Percentiles rank a stretch among this genome's conserved stretches.
Evolutionary conservation across 2,797 vertebrate genomes (phyloP).

Genomic region (Eptatretus atami): DNA sequence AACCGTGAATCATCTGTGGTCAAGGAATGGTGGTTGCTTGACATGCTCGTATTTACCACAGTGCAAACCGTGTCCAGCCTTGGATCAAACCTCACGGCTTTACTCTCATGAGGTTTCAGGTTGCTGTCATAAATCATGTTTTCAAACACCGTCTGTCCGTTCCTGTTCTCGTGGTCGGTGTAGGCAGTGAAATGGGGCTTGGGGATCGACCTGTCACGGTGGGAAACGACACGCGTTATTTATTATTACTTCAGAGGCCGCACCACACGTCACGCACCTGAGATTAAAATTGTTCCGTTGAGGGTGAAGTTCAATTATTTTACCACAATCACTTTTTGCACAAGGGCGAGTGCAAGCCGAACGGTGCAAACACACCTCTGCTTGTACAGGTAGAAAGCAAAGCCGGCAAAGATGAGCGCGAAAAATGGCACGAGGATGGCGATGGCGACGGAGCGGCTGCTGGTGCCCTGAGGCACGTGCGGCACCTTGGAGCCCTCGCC

Average conservation of each 20-base stretch:
- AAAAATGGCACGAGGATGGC: constrained; percentile 99
- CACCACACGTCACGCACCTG: too few species aligned
- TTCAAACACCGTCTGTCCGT: constrained; percentile 93
- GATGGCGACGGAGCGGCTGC: constrained; percentile 96
- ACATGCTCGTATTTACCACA: constrained; percentile 34
- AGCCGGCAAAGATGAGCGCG: constrained; percentile 93
- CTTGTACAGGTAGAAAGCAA: constrained; percentile 99
- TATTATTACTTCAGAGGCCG: too few species aligned
- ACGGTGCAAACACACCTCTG: constrained; percentile 34
- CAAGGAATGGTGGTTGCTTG: too few species aligned
- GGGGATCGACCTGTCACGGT: constrained; percentile 47
- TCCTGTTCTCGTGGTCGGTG: constrained; percentile 94
- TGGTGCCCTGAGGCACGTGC: constrained; percentile 37
- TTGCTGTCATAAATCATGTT: constrained; percentile 99
- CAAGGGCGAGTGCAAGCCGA: too few species aligned
- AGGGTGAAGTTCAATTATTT: too few species aligned
- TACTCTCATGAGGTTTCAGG: constrained; percentile 67
- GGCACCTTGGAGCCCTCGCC: neutral
- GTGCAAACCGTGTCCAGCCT: constrained; percentile 99
- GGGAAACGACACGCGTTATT: too few species aligned
- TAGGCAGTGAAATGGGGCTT: constrained; percentile 97
- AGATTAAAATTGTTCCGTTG: too few species aligned
- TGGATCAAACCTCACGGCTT: constrained; percentile 82
- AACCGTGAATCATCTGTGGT: too few species aligned
- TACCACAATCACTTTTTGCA: too few species aligned